Evolutionary conservation across 2,797 vertebrate genomes (phyloP), one percentile per base, ranked within the genome.

Genomic region (Sebastiscus tertius): DNA sequence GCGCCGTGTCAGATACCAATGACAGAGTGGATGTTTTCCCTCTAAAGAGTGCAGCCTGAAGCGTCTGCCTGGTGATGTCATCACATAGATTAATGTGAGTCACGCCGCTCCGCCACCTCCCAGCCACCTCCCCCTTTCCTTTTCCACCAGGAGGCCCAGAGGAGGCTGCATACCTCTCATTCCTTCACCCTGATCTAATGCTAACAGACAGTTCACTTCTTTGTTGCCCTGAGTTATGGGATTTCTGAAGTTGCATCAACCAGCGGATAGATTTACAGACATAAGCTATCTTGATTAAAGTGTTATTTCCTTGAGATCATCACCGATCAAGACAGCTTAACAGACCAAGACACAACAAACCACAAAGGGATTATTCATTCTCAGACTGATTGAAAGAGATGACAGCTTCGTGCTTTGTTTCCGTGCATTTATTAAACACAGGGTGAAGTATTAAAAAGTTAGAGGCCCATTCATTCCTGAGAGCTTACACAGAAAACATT

Each of bases 21-120:
- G 52, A 81, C 80, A 79, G 78, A 86, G 80, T 79, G 76, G 42
- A 75, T 82, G 80, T 84, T 89, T 89, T 80, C 73, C 22, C 72
- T 80, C 4, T 34, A 13, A 79, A 83, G 55, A 78, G 16, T 3
- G 74, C 66, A 64, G 77, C 79, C 82, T 1, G 18, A 77, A 81
- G 91, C 84, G 80, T 63, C 87, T 46, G 61, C 63, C 33, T 8
- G 34, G 9, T 92, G 92, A 91, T 71, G 84, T 92, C 89, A 91
- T 18, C 56, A 0, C 88, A 31, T 13, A 16, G 75, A 86, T 85
- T 65, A 77, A 64, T 72, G n/a, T 89, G 91, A 91, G 77, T 92
- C 92, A 94, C 36, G 52, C 18, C 6, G 14, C 68, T 16, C 36
- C 1, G 2, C 66, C 68, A 8, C 70, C 74, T 79, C 52, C 39